A percentile compares a stretch with the other conserved stretches of the same genome.
phyloP scores from a whole-genome alignment of 2,888 invertebrate genomes.

The Drosophila suboccidentalis region DNA sequence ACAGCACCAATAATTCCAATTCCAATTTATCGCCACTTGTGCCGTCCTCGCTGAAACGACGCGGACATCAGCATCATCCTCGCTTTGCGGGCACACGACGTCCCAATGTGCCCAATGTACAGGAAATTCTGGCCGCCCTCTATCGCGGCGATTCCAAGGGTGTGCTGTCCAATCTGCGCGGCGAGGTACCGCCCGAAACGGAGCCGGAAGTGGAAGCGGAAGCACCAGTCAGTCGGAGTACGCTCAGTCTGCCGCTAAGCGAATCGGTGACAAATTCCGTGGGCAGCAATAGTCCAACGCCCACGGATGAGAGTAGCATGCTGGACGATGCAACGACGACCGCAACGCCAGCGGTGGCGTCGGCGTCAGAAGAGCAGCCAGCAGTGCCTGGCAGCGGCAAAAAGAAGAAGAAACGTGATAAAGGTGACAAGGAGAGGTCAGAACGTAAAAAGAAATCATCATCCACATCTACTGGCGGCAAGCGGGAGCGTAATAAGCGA shows the following conservation, averaged over 20 bases:
- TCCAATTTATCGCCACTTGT: slow-evolving; percentile 56
- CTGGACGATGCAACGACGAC: slow-evolving; percentile 73
- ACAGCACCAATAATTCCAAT: slow-evolving; percentile 57
- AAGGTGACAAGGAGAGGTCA: slow-evolving; percentile 64
- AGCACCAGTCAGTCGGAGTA: slow-evolving; percentile 52
- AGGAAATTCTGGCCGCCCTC: slow-evolving; percentile 85
- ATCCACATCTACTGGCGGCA: slow-evolving; percentile 30
- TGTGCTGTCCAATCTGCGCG: slow-evolving; percentile 79
- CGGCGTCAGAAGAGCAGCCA: slow-evolving; percentile 16
- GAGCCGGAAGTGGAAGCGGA: slow-evolving; percentile 36
- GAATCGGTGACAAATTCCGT: slow-evolving; percentile 81
- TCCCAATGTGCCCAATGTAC: slow-evolving; percentile 86
- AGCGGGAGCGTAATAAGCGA: slow-evolving; percentile 76
- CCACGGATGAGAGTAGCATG: slow-evolving; percentile 84
- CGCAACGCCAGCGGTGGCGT: slow-evolving; percentile 29
- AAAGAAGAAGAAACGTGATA: slow-evolving; percentile 74
- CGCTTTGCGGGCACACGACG: slow-evolving; percentile 88
- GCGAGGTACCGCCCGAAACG: slow-evolving; percentile 43
- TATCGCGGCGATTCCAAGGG: slow-evolving; percentile 84
- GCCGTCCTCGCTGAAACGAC: slow-evolving; percentile 86
- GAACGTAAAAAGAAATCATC: slow-evolving; percentile 76
- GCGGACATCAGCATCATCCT: slow-evolving; percentile 92
- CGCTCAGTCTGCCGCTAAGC: slow-evolving; percentile 81
- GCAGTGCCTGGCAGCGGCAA: slow-evolving; percentile 31
- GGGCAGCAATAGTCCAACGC: slow-evolving; percentile 84